Evolutionary conservation across 2,113 vertebrate species (phyloP).

Genomic region (Catagonus wagneri): DNA sequence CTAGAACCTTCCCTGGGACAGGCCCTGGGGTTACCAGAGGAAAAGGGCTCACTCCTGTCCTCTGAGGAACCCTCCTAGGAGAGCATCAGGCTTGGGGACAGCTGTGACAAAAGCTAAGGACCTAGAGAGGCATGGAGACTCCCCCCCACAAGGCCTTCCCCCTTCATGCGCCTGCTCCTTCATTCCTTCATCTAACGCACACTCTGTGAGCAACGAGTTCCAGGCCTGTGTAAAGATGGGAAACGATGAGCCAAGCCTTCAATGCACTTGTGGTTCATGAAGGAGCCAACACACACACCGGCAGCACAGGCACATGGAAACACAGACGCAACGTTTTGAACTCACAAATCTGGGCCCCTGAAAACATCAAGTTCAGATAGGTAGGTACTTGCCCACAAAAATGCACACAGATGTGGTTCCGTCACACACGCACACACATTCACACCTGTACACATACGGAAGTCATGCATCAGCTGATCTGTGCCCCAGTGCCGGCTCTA

Average conservation of each 20-base stretch:
- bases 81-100: neutral
- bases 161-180: neutral
- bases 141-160: neutral
- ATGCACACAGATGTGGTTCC: neutral
- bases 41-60: too few relatives aligned
- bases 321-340: neutral
- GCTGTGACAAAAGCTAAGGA: neutral
- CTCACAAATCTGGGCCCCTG: neutral
- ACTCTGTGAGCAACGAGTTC: neutral
- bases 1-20: neutral
- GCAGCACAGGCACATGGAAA: neutral
- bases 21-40: neutral
- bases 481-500: neutral
- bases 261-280: neutral
- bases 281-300: too few relatives aligned
- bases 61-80: neutral
- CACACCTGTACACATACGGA: neutral
- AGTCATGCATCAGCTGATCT: neutral
- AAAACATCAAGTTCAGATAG: neutral
- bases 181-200: neutral
- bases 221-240: neutral
- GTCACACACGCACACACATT: neutral
- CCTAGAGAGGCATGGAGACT: neutral
- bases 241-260: neutral
- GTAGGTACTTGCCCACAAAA: neutral